These are phyloP conservation scores for Drosophila neutralis DNA, from an alignment of 2,888 invertebrate genomes.

Conservation along the genomic window DNA sequence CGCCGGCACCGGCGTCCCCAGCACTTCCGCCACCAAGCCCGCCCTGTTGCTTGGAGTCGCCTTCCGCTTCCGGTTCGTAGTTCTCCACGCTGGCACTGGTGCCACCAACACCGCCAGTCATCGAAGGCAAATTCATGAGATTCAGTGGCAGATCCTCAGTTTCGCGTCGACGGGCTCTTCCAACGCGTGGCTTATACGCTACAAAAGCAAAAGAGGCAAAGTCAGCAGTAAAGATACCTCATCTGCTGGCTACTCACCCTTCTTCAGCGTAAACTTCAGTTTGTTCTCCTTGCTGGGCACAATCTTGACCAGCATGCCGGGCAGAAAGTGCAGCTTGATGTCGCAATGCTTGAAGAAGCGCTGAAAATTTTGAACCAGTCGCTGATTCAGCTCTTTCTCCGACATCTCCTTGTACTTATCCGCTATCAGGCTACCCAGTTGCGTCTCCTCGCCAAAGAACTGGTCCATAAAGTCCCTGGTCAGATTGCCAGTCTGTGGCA, in stretches of 20 bases:
- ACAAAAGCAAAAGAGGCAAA: not conserved
- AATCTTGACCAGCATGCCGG: slow-evolving; percentile 86
- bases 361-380: slow-evolving; percentile 86
- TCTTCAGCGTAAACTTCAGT: slow-evolving; percentile 85
- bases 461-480: slow-evolving; percentile 83
- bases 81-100: slow-evolving; percentile 62
- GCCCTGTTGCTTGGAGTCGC: slow-evolving; percentile 70
- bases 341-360: slow-evolving; percentile 86
- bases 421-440: slow-evolving; percentile 77
- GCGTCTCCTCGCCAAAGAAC: slow-evolving; percentile 79
- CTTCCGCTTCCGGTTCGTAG: slow-evolving; percentile 70
- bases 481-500: slow-evolving; percentile 76
- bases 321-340: slow-evolving; percentile 85
- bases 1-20: slow-evolving; percentile 28
- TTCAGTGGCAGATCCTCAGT: slow-evolving; percentile 60
- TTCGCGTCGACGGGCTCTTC: slow-evolving; percentile 67
- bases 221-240: not conserved
- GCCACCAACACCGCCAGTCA: slow-evolving; percentile 46
- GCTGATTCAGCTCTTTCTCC: slow-evolving; percentile 86
- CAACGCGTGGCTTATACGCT: slow-evolving; percentile 64
- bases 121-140: slow-evolving; percentile 61
- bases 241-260: slow-evolving; percentile 60
- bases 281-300: slow-evolving; percentile 86
- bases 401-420: slow-evolving; percentile 86
- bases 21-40: slow-evolving; percentile 25